Percentiles rank a stretch among this genome's conserved stretches.
phyloP scores from a whole-genome alignment of 2,113 vertebrate genomes.

The Protomyctophum bolini region DNA sequence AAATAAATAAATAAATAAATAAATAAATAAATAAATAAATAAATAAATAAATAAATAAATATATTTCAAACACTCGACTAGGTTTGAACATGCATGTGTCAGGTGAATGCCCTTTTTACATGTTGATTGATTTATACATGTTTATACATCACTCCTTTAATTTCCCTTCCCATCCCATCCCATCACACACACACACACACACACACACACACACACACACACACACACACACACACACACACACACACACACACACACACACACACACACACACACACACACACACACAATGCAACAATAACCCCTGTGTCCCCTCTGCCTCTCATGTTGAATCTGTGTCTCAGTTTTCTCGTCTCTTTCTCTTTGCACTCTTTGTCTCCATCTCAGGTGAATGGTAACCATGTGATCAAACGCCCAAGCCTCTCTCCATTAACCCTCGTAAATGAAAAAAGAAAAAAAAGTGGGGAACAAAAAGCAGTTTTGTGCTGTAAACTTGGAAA shows the following conservation, averaged over 20 bases:
- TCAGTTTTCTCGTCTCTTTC: slow-evolving; percentile 54
- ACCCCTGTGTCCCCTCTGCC: slow-evolving; percentile 70
- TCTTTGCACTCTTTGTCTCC: slow-evolving; percentile 84
- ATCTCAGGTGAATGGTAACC: slow-evolving; percentile 85
- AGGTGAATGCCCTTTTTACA: too few relatives aligned
- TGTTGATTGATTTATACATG: slow-evolving; percentile 10
- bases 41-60: not conserved
- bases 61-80: too few relatives aligned
- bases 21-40: not conserved
- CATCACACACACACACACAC: slow-evolving; percentile 20
- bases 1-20: too few relatives aligned
- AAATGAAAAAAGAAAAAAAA: slow-evolving; percentile 77
- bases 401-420: slow-evolving; percentile 85
- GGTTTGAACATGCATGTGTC: too few relatives aligned
- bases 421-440: slow-evolving; percentile 82
- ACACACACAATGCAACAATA: slow-evolving; percentile 73
- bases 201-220: slow-evolving; percentile 16
- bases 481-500: slow-evolving; percentile 80
- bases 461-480: slow-evolving; percentile 84
- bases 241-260: slow-evolving; percentile 47
- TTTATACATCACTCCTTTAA: not conserved
- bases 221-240: slow-evolving; percentile 43
- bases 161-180: not conserved
- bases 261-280: slow-evolving; percentile 19
- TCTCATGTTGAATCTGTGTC: slow-evolving; percentile 65